These are phyloP conservation scores for Epirrhoe alternata DNA, from an alignment of 2,888 invertebrate genomes.

Conservation along the genomic window DNA sequence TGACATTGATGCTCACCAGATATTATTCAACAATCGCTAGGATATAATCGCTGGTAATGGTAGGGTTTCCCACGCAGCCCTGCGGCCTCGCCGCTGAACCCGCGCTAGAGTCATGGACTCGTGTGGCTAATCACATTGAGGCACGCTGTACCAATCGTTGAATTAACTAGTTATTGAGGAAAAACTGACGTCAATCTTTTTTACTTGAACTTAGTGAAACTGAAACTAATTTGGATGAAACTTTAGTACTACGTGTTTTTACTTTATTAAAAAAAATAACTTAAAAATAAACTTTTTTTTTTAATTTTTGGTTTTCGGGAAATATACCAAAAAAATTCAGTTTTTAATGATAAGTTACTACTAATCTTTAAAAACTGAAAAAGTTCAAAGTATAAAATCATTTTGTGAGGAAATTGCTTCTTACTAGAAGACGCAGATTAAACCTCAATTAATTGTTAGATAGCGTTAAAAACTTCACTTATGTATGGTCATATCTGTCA, in stretches of 20 bases:
- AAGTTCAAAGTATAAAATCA: no score
- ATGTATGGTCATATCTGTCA: neutral
- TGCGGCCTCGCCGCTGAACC: slow-evolving; percentile 73
- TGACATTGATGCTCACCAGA: slow-evolving; percentile 32
- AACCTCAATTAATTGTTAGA: neutral
- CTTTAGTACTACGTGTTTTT: no score
- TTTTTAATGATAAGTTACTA: no score
- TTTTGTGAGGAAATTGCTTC: neutral
- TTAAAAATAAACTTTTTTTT: no score
- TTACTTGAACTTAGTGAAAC: neutral
- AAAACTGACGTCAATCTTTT: slow-evolving; percentile 11
- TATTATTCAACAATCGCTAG: slow-evolving; percentile 32
- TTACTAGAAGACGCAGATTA: neutral
- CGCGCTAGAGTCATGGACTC: slow-evolving; percentile 61
- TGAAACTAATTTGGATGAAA: neutral
- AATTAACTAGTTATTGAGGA: slow-evolving; percentile 30
- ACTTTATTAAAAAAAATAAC: no score
- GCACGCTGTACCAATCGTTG: slow-evolving; percentile 26
- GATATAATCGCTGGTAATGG: slow-evolving; percentile 38
- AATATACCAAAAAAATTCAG: no score
- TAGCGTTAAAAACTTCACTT: neutral
- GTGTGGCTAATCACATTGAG: slow-evolving; percentile 33
- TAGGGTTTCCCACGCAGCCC: slow-evolving; percentile 64
- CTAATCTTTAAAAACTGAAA: no score
- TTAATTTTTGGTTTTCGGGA: no score